A percentile compares a stretch with the other conserved stretches of the same genome.
phyloP scores from a whole-genome alignment of 2,888 invertebrate species.

The Xestoiulus laeticollis region DNA sequence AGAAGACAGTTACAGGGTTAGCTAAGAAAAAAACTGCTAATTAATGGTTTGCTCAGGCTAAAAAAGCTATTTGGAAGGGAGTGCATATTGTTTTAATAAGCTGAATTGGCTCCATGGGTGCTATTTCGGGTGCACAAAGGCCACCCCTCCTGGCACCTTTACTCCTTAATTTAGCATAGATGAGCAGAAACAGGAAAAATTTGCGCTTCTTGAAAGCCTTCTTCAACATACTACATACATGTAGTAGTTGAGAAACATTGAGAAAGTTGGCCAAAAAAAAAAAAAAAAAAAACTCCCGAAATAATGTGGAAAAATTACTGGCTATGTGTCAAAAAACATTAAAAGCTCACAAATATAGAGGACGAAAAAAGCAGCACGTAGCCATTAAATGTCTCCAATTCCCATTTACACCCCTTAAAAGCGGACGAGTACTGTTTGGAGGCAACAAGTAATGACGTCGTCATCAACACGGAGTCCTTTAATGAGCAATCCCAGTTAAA shows the following conservation, averaged over 20 bases:
- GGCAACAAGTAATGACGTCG: conserved; percentile 46
- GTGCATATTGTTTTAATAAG: conserved; percentile 26
- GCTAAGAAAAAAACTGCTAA: neutral
- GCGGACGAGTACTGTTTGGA: neutral
- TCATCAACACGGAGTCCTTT: conserved; percentile 8
- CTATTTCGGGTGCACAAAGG: conserved; percentile 7
- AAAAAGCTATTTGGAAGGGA: neutral
- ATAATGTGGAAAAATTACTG: conserved; percentile 46
- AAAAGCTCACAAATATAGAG: conserved; percentile 4
- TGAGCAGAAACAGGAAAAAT: conserved; percentile 17
- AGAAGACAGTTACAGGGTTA: neutral
- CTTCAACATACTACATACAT: too few relatives aligned
- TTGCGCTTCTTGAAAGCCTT: too few relatives aligned
- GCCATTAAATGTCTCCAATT: conserved; percentile 39
- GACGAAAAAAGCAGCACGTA: neutral
- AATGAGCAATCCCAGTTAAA: conserved; percentile 8
- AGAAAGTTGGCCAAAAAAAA: neutral
- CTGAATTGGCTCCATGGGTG: neutral
- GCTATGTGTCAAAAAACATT: conserved; percentile 45
- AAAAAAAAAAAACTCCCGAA: neutral
- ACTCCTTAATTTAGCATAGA: neutral
- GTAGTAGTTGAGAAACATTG: too few relatives aligned
- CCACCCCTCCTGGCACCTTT: conserved; percentile 20
- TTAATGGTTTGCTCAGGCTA: neutral
- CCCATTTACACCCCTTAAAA: conserved; percentile 27